phyloP scores from a whole-genome alignment of 1,140 invertebrate genomes.

The Wiebesia pumilae region DNA sequence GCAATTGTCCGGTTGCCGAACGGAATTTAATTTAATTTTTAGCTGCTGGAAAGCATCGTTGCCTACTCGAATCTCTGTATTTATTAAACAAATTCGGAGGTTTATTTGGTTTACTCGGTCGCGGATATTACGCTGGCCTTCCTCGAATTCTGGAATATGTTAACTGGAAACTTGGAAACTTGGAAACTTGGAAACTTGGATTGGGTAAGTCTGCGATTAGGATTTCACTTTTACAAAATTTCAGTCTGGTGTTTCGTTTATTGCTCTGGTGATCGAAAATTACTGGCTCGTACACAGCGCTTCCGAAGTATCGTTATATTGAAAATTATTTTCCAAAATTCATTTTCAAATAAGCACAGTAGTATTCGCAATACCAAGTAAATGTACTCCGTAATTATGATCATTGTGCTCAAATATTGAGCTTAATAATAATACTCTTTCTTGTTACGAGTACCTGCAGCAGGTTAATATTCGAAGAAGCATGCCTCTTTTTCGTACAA shows the following conservation, averaged over 20 bases:
- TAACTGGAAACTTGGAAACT: neutral
- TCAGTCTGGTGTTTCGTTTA: neutral
- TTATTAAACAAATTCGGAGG: neutral
- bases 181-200: neutral
- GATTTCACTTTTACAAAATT: neutral
- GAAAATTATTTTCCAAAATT: neutral
- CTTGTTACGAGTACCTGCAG: no score
- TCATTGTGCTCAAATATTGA: no score
- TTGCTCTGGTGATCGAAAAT: neutral
- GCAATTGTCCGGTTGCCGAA: no score
- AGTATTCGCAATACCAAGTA: no score
- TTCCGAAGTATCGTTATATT: neutral
- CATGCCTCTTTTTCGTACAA: no score
- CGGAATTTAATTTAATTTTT: neutral
- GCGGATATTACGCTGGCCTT: neutral
- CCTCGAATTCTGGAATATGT: slow-evolving; percentile 4
- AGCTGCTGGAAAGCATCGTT: neutral
- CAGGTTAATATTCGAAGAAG: no score
- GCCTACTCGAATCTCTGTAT: neutral
- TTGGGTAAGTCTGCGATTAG: neutral
- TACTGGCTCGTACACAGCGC: neutral
- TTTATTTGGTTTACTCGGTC: neutral
- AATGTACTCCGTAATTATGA: no score
- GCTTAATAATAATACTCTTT: no score
- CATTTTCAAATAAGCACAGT: neutral